Base-by-base conservation (phyloP, 2,113 vertebrate species). In the Barbus barbus region DNA sequence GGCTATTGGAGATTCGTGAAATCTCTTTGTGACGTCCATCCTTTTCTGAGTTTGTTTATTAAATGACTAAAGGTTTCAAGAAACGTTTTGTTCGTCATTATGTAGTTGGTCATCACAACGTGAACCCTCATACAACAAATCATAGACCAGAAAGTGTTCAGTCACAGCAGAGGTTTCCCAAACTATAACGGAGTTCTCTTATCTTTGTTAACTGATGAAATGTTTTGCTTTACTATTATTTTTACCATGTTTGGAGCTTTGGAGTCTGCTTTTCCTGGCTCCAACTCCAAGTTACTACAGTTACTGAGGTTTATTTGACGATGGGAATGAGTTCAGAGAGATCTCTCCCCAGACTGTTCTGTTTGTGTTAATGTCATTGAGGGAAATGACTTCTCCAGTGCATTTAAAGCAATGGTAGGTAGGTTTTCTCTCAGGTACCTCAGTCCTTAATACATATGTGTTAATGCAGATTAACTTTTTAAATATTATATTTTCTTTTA, bases 341-440 rank as follows among this genome's bases (percentile, higher is more conserved):
- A 78, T 74, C 61, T 81, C 72, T 87, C 9, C 61, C 82, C 73
- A 60, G 71, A 84, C 75, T 53, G 83, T 90, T 60, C 31, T 33
- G 48, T 58, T 74, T 84, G 80, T 83, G 85, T 61, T 71, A 28
- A 86, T 81, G 85, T 82, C 86, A 78, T 88, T 84, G 58, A 86
- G 87, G 72, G 24, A 38, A 89, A 91, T 89, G 73, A 71, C 61
- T 91, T 92, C 88, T 79, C 78, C 90, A 91, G 83, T 87, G 77
- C 69, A 53, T 77, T n/a, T 56, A 51, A 82, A 33, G 74, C 58
- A 53, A 72, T 48, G 20, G 53, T 44, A 28, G n/a, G 69, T 3
- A 44, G 63, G 28, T 14, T 61, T 69, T 81, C 51, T 76, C 38
- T n/a, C 14, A 82, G 51, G 76, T 85, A 48, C 41, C 38, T 41